Percentiles rank a stretch among this genome's conserved stretches.
phyloP scores from a whole-genome alignment of 2,888 invertebrate genomes.

The Polydrusus pterygomalis region DNA sequence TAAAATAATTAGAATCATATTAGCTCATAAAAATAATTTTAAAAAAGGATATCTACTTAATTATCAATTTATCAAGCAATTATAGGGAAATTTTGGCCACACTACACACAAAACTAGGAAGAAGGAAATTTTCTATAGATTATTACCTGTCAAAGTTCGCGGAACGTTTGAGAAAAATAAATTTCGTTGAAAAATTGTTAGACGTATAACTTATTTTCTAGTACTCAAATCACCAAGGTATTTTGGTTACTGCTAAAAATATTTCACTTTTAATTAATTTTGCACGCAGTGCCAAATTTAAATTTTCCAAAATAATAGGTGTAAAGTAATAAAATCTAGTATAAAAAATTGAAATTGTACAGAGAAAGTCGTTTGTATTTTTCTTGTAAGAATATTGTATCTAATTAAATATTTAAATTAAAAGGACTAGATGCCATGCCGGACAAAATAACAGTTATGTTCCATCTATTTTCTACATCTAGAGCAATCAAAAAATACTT shows the following conservation, averaged over 20 bases:
- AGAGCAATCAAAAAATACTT: too few relatives aligned
- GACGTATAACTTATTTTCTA: conserved; percentile 18
- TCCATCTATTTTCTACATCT: too few relatives aligned
- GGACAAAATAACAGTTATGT: too few relatives aligned
- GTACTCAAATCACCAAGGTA: conserved; percentile 31
- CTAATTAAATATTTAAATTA: too few relatives aligned
- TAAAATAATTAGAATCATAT: too few relatives aligned
- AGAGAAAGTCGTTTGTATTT: not conserved
- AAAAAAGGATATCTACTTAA: too few relatives aligned
- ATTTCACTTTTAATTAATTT: conserved; percentile 24
- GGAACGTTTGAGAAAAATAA: not conserved
- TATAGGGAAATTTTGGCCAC: not conserved
- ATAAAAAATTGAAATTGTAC: too few relatives aligned
- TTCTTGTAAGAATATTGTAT: not conserved
- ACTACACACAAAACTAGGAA: conserved; percentile 4
- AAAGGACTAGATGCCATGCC: too few relatives aligned
- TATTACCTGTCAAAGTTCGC: conserved; percentile 37
- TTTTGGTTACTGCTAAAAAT: conserved; percentile 35
- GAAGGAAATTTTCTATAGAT: conserved; percentile 7
- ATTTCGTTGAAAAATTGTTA: not conserved
- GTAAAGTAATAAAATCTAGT: not conserved
- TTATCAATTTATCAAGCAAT: not conserved
- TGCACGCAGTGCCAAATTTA: conserved; percentile 29
- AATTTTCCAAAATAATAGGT: conserved; percentile 7
- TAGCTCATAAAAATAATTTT: too few relatives aligned